Base-by-base conservation (phyloP, 2,888 invertebrate species). In the Noctua pronuba region DNA sequence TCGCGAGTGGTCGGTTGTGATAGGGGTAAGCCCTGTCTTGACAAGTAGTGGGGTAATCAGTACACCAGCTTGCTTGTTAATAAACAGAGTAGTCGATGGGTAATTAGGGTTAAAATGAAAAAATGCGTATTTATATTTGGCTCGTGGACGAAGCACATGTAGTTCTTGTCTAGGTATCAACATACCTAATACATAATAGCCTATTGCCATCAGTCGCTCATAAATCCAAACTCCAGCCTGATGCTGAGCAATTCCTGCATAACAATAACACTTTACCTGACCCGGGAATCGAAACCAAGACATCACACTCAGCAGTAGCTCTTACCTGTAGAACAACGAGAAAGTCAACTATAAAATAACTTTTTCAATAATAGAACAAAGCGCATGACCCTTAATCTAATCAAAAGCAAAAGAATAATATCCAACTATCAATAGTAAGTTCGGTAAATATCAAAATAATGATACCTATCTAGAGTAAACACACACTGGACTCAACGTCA, bases 1-100 rank as follows among this genome's bases (percentile, higher is more conserved):
- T 73, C 64, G 64, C 60, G 75, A 81, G 85, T 83, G 77, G 73
- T 2, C 67, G 44, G 52, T 75, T 18, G 58, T 77, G 86, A 82
- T 85, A 75, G 78, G 86, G 86, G 75, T 75, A 74, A 70, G 62
- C 31, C 21, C 13, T 65, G 41, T 73, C 85, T 69, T 82, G 60
- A 75, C 77, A 55, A 35, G 31, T 41, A 38, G 58, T 49, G 28
- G 18, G 13, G 62, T 52, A 24, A n/a, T 73, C 71, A 73, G 24
- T 69, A 31, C 21, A 31, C 8, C 1, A 2, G 65, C 24, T 41
- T 4, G 52, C 38, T 65, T 68, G 55, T 21, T 21, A 60, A 18
- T n/a, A 11, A 13, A 55, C n/a, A 24, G 49, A 24, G 21, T 3
- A 3, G 52, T 52, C 4, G 4, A 52, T 52, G 10, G 52, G 24